Conservation (phyloP, 2,888 invertebrate genomes). For the Drosophila setosimentum region DNA sequence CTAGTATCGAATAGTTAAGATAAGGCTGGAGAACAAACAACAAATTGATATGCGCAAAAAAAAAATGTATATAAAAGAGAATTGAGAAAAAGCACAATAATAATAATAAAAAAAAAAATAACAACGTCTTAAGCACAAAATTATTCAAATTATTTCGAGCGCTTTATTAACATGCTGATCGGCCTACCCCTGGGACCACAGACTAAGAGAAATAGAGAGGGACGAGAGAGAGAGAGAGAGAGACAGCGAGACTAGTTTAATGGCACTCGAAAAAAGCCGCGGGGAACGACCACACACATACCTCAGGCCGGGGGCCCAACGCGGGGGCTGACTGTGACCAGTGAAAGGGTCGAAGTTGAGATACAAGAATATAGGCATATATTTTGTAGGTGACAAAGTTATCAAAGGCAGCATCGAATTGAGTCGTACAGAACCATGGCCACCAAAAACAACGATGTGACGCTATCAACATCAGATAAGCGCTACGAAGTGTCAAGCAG, state of each 20-base stretch:
- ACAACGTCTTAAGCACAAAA: constrained; percentile 25
- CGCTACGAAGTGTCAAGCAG: constrained; percentile 72
- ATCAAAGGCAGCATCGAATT: constrained; percentile 63
- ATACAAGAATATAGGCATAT: constrained; percentile 66
- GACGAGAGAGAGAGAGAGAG: neutral
- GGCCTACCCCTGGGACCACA: constrained; percentile 35
- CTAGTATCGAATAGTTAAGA: constrained; percentile 1
- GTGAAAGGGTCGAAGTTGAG: constrained; percentile 57
- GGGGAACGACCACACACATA: constrained; percentile 68
- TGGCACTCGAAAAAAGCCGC: constrained; percentile 66
- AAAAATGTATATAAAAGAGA: neutral
- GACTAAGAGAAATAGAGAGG: neutral
- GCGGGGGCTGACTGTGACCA: constrained; percentile 63
- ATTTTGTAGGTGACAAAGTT: constrained; percentile 84
- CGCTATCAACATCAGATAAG: constrained; percentile 79
- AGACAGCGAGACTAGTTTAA: constrained; percentile 62
- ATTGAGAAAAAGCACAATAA: constrained; percentile 2
- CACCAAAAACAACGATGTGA: constrained; percentile 61
- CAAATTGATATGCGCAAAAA: constrained; percentile 24
- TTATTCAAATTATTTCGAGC: constrained; percentile 73
- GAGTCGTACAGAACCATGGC: constrained; percentile 17
- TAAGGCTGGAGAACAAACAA: neutral
- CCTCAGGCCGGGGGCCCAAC: constrained; percentile 14
- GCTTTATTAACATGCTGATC: constrained; percentile 75
- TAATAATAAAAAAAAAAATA: constrained; percentile 2